Conservation (phyloP, 2,113 vertebrate genomes). For the Pycnonotus jocosus region DNA sequence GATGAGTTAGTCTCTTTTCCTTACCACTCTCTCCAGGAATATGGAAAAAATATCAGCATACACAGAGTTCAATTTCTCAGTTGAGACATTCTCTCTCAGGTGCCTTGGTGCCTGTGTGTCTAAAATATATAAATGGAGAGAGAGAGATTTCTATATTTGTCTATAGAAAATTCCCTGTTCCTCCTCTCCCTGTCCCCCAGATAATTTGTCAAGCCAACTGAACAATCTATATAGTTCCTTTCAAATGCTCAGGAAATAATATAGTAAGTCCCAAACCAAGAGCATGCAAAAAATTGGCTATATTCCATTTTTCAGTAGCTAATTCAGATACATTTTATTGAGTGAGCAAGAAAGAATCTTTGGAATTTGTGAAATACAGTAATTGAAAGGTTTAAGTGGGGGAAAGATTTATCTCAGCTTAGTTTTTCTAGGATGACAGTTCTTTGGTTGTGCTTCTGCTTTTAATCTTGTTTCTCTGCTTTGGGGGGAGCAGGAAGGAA, state of each 20-base stretch:
- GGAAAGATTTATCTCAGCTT: constrained; percentile 50
- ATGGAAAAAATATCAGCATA: neutral
- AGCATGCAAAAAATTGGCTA: neutral
- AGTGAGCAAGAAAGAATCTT: constrained; percentile 35
- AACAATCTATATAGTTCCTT: neutral
- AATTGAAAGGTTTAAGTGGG: constrained; percentile 49
- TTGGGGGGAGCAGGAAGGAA: constrained; percentile 33
- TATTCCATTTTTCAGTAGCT: neutral
- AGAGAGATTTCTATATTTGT: neutral
- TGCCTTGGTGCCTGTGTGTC: neutral
- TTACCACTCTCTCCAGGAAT: neutral
- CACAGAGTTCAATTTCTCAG: neutral
- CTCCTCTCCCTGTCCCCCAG: neutral
- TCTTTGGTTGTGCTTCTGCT: constrained; percentile 61
- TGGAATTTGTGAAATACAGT: constrained; percentile 35
- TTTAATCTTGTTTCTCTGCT: constrained; percentile 56
- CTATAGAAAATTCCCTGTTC: constrained; percentile 1
- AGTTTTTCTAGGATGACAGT: constrained; percentile 47
- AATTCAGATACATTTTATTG: constrained; percentile 20
- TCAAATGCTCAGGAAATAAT: constrained; percentile 13
- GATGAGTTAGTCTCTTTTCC: neutral
- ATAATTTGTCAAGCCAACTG: constrained; percentile 15
- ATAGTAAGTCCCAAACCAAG: neutral
- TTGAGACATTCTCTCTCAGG: neutral
- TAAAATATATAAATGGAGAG: neutral